Percentiles rank a stretch among this genome's conserved stretches.
Evolutionary conservation across 2,113 vertebrate species (phyloP).

Genomic region (Coptodon rendalli): DNA sequence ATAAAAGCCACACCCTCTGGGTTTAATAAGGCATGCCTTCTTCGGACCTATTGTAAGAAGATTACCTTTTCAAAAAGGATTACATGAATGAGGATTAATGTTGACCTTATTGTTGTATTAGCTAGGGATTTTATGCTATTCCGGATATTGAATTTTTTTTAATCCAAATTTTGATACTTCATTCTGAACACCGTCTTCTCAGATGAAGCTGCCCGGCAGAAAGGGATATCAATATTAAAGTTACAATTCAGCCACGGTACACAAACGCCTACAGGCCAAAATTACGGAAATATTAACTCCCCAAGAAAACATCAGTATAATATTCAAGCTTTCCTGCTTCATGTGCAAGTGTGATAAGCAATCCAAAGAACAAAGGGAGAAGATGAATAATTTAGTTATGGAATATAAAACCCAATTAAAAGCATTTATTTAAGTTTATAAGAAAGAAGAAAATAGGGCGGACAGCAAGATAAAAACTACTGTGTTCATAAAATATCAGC

Average conservation of each 20-base stretch:
- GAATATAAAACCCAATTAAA: background rate
- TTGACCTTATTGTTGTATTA: constrained; percentile 16
- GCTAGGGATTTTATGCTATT: background rate
- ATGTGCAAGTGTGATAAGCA: background rate
- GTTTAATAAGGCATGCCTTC: constrained; percentile 18
- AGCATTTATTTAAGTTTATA: background rate
- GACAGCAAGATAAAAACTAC: background rate
- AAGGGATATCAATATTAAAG: background rate
- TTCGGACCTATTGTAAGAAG: constrained; percentile 23
- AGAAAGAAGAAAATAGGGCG: background rate
- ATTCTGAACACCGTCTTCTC: background rate
- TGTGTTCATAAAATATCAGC: background rate
- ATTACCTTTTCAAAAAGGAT: constrained; percentile 50
- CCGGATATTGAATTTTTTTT: background rate
- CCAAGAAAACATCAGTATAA: background rate
- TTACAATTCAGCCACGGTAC: background rate
- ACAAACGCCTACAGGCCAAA: background rate
- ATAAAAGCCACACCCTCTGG: constrained; percentile 52
- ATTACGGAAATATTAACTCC: background rate
- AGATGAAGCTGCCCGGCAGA: background rate
- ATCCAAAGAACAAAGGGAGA: background rate
- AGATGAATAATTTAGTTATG: background rate
- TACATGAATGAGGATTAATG: constrained; percentile 27
- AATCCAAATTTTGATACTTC: background rate
- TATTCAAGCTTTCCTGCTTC: background rate